Conservation (phyloP, 2,888 invertebrate genomes). For the Elmis aenea region DNA sequence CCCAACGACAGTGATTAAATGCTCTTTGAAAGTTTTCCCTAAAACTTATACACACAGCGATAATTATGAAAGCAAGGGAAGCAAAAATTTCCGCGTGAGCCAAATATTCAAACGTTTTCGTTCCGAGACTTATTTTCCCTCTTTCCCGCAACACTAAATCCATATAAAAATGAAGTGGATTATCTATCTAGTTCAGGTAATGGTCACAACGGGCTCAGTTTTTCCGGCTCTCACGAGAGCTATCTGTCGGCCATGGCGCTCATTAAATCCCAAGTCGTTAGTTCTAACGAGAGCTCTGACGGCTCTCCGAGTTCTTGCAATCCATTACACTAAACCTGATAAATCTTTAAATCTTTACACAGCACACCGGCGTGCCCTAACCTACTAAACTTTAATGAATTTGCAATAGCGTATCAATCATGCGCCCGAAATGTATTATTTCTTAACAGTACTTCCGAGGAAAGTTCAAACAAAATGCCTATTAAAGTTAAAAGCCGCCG, state of each 20-base stretch:
- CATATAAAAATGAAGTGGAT: conserved; percentile 16
- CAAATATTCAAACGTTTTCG: too few species aligned
- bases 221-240: conserved; percentile 32
- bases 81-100: too few species aligned
- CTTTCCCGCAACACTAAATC: conserved; percentile 7
- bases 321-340: conserved; percentile 32
- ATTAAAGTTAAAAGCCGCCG: too few species aligned
- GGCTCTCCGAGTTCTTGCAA: conserved; percentile 27
- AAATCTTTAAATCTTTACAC: conserved; percentile 17
- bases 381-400: conserved; percentile 11
- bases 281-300: conserved; percentile 33
- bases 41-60: too few species aligned
- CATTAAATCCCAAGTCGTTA: conserved; percentile 38
- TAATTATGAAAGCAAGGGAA: too few species aligned
- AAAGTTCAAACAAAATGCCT: too few species aligned
- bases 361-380: conserved; percentile 8
- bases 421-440: too few species aligned
- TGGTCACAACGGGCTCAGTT: conserved; percentile 24
- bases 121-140: too few species aligned
- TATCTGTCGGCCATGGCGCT: conserved; percentile 34
- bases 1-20: too few species aligned
- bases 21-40: too few species aligned
- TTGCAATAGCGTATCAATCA: too few species aligned
- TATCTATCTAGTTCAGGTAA: conserved; percentile 21
- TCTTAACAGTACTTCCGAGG: too few species aligned